Evolutionary conservation across 2,113 vertebrate species (phyloP).

Genomic region (Merops nubicus): DNA sequence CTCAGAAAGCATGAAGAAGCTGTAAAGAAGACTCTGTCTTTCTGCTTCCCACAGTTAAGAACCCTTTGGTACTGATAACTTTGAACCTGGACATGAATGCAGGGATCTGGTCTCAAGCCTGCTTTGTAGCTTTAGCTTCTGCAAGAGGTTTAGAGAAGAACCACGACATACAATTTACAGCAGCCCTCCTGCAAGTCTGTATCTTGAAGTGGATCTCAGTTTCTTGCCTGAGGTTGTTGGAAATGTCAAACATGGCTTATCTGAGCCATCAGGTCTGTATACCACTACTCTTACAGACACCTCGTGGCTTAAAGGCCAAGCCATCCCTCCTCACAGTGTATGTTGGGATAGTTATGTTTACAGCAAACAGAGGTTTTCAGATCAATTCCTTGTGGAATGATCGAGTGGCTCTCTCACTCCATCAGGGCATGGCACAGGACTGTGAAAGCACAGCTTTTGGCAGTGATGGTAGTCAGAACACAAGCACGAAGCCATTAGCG

Average conservation of each 20-base stretch:
- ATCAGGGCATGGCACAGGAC: too few species aligned
- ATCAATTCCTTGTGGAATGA: not conserved
- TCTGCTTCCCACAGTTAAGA: not conserved
- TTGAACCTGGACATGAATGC: not conserved
- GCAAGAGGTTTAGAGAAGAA: not conserved
- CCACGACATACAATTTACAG: not conserved
- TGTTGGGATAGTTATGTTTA: not conserved
- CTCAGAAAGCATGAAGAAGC: not conserved
- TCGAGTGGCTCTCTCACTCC: not conserved
- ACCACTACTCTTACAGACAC: not conserved
- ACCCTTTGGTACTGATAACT: not conserved
- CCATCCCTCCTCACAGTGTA: not conserved
- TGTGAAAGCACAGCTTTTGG: not conserved
- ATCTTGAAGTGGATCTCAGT: not conserved
- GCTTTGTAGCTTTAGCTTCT: not conserved
- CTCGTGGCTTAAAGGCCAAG: not conserved
- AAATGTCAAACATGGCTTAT: not conserved
- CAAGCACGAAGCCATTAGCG: not conserved
- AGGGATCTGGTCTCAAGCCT: not conserved
- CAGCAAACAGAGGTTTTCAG: not conserved
- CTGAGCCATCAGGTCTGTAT: not conserved
- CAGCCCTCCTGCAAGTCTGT: not conserved
- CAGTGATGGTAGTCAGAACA: not conserved
- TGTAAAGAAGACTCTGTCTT: not conserved
- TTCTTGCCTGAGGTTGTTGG: not conserved